phyloP scores from a whole-genome alignment of 2,888 invertebrate species.

The Smittia aterrima region DNA sequence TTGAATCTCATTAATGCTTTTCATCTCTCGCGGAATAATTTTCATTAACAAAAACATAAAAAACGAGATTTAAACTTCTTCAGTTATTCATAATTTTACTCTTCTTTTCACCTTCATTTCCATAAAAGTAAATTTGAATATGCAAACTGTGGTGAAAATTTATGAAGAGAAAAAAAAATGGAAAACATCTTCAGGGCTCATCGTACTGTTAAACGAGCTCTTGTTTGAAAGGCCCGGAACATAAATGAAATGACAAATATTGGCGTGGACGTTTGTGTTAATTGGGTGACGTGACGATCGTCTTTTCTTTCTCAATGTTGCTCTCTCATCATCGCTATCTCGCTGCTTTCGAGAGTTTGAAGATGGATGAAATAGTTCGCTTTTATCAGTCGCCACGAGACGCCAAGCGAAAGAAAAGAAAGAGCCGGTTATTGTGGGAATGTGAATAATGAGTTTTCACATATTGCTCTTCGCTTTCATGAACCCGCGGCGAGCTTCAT shows the following conservation, averaged over 20 bases:
- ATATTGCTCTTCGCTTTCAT: conserved; percentile 5
- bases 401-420: neutral
- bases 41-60: conserved; percentile 33
- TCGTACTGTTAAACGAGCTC: neutral
- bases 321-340: too few species aligned
- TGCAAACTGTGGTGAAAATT: conserved; percentile 1
- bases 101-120: conserved; percentile 10
- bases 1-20: conserved; percentile 18
- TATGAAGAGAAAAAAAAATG: neutral
- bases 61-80: neutral
- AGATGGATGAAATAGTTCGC: neutral
- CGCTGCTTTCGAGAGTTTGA: neutral
- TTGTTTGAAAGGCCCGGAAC: conserved; percentile 19
- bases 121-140: conserved; percentile 27
- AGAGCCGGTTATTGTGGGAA: conserved; percentile 11
- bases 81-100: conserved; percentile 17
- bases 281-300: conserved; percentile 34
- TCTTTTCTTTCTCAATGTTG: too few species aligned
- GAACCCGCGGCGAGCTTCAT: neutral
- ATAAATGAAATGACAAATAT: conserved; percentile 40
- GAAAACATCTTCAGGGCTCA: neutral
- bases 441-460: conserved; percentile 12
- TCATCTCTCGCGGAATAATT: conserved; percentile 11
- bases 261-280: conserved; percentile 12
- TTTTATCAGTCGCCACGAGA: conserved; percentile 12